Evolutionary conservation across 1,140 invertebrate genomes (phyloP), one percentile per base, ranked within the genome.

Genomic region (Chironomus tepperi): DNA sequence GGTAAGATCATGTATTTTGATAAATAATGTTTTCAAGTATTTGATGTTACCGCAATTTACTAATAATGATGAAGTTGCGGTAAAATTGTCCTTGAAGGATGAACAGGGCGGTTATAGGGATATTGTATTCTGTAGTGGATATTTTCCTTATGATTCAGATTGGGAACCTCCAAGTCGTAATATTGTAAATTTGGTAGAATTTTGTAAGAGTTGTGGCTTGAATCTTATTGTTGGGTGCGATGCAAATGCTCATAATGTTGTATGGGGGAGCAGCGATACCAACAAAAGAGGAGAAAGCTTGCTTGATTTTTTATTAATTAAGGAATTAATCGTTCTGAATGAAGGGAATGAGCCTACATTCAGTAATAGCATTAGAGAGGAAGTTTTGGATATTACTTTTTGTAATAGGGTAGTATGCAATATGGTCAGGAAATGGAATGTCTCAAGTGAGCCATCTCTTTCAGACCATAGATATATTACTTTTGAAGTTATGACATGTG

Each of bases 201-300:
- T 7, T 18, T 65, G 57, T n/a, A 65, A 8, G 7, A 65, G n/a
- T 5, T 7, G n/a, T 65, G 16, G 16, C n/a, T 43, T 73, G 42
- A 16, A 77, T 19, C 75, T 79, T 0, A 47, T 78, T 7, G 24
- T 79, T 7, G 76, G 76, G 7, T 79, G 78, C 73, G 77, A 80
- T 76, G 77, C 77, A 0, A 79, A 78, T 67, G 73, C 75, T 5
- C 77, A 79, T 67, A 74, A 79, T 47, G 73, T 42, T 0, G 73
- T 76, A 7, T 79, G 76, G 77, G 77, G 77, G 3, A 79, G 78
- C 74, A 75, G 74, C 0, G 74, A 77, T 72, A 77, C 65, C 21
- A 78, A 78, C 74, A 74, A 42, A 0, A 77, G 79, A 75, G 77
- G 78, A 16, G 43, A 73, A 24, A 18, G 43, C 7, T 64, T 79